A percentile compares a stretch with the other conserved stretches of the same genome.
phyloP scores from a whole-genome alignment of 2,888 invertebrate genomes.

The Papilio protenor region DNA sequence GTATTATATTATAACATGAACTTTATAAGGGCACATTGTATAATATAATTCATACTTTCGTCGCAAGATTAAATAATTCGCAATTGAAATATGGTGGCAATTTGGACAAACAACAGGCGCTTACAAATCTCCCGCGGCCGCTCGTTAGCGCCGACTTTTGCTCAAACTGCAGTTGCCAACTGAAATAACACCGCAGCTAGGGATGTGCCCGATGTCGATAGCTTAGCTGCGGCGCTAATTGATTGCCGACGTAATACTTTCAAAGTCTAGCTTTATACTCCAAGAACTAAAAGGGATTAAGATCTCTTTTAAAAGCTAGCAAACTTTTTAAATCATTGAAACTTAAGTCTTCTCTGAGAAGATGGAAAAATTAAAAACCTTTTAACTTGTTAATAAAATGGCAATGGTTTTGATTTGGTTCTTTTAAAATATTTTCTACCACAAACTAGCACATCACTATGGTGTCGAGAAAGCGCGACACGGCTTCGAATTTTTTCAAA shows the following conservation, averaged over 20 bases:
- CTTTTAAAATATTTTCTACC: background rate
- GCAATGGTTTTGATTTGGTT: background rate
- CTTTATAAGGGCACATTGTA: background rate
- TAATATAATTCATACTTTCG: conserved; percentile 11
- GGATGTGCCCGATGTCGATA: conserved; percentile 39
- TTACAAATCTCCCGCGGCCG: conserved; percentile 62
- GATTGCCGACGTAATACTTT: conserved; percentile 20
- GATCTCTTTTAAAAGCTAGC: background rate
- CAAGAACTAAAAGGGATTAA: background rate
- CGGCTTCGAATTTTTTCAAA: conserved; percentile 51
- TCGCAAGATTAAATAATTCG: conserved; percentile 15
- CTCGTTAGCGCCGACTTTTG: conserved; percentile 69
- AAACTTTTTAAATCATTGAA: background rate
- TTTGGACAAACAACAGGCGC: conserved; percentile 42
- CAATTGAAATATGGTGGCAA: conserved; percentile 38
- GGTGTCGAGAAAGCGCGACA: conserved; percentile 46
- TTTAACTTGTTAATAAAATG: background rate
- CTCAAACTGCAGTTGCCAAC: conserved; percentile 69
- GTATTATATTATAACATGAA: background rate
- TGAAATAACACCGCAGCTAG: conserved; percentile 60
- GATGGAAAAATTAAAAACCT: background rate
- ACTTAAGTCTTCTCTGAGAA: background rate
- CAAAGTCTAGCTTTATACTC: background rate
- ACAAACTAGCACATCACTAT: conserved; percentile 48
- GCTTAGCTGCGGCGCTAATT: conserved; percentile 34